phyloP scores from a whole-genome alignment of 2,113 vertebrate genomes.

The Sakesphorus luctuosus region DNA sequence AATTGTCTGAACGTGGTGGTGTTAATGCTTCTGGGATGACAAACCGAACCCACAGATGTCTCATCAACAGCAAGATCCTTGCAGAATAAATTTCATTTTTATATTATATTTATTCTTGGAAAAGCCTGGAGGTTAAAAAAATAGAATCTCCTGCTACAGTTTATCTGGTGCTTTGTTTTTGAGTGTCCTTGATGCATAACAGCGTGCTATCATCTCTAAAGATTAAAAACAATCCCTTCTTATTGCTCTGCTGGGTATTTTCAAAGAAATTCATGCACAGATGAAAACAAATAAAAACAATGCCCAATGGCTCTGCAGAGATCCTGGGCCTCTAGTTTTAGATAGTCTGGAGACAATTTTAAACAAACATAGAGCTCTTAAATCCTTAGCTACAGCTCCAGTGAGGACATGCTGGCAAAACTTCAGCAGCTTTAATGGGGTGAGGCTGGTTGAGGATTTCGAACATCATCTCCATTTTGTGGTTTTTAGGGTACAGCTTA shows the following conservation, averaged over 20 bases:
- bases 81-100: background rate
- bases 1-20: background rate
- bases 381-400: background rate
- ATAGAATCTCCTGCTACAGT: background rate
- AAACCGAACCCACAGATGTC: background rate
- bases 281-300: slow-evolving; percentile 58
- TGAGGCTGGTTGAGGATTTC: background rate
- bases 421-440: background rate
- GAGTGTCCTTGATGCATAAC: slow-evolving; percentile 52
- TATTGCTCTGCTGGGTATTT: slow-evolving; percentile 61
- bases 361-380: background rate
- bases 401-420: background rate
- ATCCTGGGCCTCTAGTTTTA: background rate
- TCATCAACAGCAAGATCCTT: background rate
- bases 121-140: background rate
- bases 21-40: background rate
- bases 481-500: background rate
- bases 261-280: slow-evolving; percentile 49
- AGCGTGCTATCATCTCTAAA: slow-evolving; percentile 56
- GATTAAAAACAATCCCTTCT: slow-evolving; percentile 65
- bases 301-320: slow-evolving; percentile 1
- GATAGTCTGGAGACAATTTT: slow-evolving; percentile 34
- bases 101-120: background rate
- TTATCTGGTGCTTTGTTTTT: slow-evolving; percentile 49
- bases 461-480: background rate